Evolutionary conservation across 2,113 vertebrate genomes (phyloP).

Genomic region (Cheilinus undulatus): DNA sequence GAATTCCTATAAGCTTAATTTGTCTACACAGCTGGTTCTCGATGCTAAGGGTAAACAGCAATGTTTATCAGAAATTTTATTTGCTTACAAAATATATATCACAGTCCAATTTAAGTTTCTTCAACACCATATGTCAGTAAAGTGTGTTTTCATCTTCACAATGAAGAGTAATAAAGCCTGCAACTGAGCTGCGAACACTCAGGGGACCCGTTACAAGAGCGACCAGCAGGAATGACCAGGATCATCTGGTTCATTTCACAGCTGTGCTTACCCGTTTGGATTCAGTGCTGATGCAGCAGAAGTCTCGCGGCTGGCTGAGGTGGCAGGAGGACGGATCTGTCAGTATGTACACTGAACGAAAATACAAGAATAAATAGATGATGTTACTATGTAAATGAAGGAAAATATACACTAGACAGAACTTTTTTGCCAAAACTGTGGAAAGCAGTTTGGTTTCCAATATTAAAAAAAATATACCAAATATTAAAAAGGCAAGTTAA

Average conservation of each 20-base stretch:
- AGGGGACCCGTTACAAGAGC: conserved; percentile 4
- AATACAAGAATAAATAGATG: not conserved
- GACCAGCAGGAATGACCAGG: conserved; percentile 8
- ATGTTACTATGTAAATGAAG: not conserved
- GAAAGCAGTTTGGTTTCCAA: no score
- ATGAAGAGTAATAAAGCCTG: not conserved
- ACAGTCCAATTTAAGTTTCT: not conserved
- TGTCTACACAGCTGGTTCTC: conserved; percentile 17
- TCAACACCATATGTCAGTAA: not conserved
- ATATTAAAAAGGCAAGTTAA: no score
- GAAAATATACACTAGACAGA: not conserved
- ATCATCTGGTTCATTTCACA: conserved; percentile 14
- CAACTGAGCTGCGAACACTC: not conserved
- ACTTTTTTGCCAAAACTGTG: no score
- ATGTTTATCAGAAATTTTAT: no score
- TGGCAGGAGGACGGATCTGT: conserved; percentile 88
- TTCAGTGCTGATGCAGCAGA: conserved; percentile 95
- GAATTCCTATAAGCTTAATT: conserved; percentile 15
- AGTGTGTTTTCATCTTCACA: conserved; percentile 9
- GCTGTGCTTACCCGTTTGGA: conserved; percentile 88
- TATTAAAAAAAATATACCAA: no score
- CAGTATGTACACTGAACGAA: conserved; percentile 89
- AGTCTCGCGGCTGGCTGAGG: conserved; percentile 93
- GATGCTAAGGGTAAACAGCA: conserved; percentile 25
- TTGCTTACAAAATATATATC: no score